Evolutionary conservation across 2,113 vertebrate genomes (phyloP), one percentile per base, ranked within the genome.

Genomic region (Carassius auratus): DNA sequence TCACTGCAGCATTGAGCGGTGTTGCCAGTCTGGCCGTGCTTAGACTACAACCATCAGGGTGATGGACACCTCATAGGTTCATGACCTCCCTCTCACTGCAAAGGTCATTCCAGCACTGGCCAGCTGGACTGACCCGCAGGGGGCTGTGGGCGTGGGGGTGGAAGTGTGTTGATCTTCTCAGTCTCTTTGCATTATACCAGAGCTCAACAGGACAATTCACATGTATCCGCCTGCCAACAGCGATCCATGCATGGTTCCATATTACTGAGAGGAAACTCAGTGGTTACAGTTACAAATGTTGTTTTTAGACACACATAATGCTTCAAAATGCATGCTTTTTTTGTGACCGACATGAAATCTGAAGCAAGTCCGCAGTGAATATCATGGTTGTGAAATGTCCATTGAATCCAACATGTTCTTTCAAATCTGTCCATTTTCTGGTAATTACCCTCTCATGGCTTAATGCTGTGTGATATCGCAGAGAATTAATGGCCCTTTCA

Each of bases 31-130:
- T 55, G 45, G 61, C 42, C 36, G 12, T 33, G 50, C 50, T 78
- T 59, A 84, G 81, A 88, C 76, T 90, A 90, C 92, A 94, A 90
- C 90, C 92, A 92, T 92, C 93, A 91, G 88, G 86, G 83, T 88
- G 90, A 91, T 76, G 86, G 90, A 91, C 88, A 92, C 80, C 81
- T 84, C 87, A 52, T 83, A 87, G 87, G 89, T 86, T 89, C 86
- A 78, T 86, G 82, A 90, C 89, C 87, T 85, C 83, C 76, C 77
- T 76, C 71, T 87, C 84, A 84, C 59, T 23, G 30, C 50, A 17
- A 36, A 82, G 48, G 80, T 71, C 80, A 82, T 82, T 82, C 64
- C 48, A 71, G 64, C 80, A 82, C 80, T 82, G 80, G 48, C 64
- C 80, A 82, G 80, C 80, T 82, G 80, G 80, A 71, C 80, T n/a